phyloP scores from a whole-genome alignment of 2,797 vertebrate species.

The Lepidocolaptes lacrymiger region DNA sequence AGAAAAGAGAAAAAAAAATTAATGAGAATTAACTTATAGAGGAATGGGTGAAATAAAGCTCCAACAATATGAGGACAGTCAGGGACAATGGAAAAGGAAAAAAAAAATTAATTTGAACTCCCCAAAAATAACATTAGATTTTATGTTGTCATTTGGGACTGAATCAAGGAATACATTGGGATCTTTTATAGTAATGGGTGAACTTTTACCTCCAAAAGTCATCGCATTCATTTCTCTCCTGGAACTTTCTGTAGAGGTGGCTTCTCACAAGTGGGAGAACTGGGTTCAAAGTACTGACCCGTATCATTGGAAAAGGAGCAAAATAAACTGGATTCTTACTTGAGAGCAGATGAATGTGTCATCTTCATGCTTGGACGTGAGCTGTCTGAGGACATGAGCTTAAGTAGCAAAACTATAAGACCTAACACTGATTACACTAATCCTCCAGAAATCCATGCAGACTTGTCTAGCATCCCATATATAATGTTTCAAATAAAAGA shows the following conservation, averaged over 20 bases:
- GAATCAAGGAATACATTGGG: background rate
- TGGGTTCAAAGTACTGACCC: background rate
- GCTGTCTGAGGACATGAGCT: slow-evolving; percentile 26
- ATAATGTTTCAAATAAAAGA: slow-evolving; percentile 37
- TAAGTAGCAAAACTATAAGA: slow-evolving; percentile 36
- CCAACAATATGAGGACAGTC: background rate
- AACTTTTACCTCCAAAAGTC: background rate
- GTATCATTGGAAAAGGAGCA: background rate
- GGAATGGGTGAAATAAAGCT: background rate
- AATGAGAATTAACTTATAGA: background rate
- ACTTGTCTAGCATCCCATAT: background rate
- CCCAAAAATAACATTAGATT: background rate
- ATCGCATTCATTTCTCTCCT: background rate
- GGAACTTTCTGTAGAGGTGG: background rate
- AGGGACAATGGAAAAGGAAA: background rate
- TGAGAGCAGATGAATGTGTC: background rate
- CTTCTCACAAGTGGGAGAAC: background rate
- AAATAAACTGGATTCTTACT: background rate
- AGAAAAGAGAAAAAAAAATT: background rate
- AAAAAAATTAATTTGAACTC: background rate
- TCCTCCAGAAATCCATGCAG: slow-evolving; percentile 19
- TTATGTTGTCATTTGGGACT: background rate
- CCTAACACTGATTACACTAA: slow-evolving; percentile 35
- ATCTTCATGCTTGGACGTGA: background rate
- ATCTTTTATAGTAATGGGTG: background rate